These are phyloP conservation scores for Pyrrhosoma nymphula DNA, from an alignment of 2,888 invertebrate genomes.

Conservation along the genomic window DNA sequence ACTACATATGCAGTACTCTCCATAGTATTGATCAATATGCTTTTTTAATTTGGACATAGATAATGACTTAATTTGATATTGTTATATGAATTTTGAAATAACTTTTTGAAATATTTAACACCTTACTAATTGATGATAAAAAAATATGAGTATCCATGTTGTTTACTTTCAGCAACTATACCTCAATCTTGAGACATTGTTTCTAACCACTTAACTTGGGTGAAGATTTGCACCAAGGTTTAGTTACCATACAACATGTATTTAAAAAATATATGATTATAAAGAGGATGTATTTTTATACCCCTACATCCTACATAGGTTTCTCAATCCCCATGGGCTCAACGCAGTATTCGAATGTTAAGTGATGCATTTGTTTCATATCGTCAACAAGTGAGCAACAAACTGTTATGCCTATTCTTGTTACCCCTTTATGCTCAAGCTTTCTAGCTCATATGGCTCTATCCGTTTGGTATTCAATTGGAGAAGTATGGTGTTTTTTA, in stretches of 20 bases:
- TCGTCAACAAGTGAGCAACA: slow-evolving; percentile 15
- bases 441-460: neutral
- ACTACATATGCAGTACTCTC: no score
- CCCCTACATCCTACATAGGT: neutral
- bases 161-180: neutral
- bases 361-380: slow-evolving; percentile 21
- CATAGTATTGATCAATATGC: no score
- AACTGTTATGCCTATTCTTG: neutral
- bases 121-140: neutral
- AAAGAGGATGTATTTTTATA: neutral
- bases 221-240: neutral
- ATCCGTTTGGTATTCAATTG: neutral
- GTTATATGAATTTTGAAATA: neutral
- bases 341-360: neutral
- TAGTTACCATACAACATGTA: neutral
- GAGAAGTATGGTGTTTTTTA: neutral
- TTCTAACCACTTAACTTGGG: no score
- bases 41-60: no score
- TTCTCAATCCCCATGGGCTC: slow-evolving; percentile 14
- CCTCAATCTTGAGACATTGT: no score
- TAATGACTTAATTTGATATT: no score
- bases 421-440: neutral
- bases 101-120: neutral
- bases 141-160: neutral
- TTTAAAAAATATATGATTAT: neutral